phyloP scores from a whole-genome alignment of 53 echinoderm and acorn worm species.

The Crossaster papposus region DNA sequence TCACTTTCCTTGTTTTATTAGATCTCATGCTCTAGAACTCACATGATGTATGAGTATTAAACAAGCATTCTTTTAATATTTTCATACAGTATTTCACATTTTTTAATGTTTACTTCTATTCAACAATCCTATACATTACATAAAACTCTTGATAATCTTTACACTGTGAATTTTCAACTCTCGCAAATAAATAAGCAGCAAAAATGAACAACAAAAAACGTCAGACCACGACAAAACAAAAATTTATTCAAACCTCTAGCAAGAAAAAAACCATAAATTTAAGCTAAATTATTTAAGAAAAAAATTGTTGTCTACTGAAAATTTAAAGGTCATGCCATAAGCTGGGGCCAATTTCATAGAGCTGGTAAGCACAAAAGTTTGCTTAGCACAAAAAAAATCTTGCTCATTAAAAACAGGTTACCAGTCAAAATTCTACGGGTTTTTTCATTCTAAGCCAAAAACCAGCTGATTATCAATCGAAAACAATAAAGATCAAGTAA shows the following conservation, averaged over 20 bases:
- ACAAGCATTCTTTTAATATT: slow-evolving; percentile 12
- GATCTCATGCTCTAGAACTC: slow-evolving; percentile 28
- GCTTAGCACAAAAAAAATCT: too few relatives aligned
- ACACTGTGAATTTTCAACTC: background rate
- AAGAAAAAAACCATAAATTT: background rate
- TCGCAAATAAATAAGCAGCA: slow-evolving; percentile 8
- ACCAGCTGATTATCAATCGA: too few relatives aligned
- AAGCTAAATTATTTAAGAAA: background rate
- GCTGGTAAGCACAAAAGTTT: too few relatives aligned
- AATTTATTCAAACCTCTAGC: background rate
- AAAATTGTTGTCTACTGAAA: background rate
- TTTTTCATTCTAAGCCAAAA: too few relatives aligned
- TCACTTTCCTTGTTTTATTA: slow-evolving; percentile 41
- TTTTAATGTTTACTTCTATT: background rate
- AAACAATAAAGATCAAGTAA: too few relatives aligned
- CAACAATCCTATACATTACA: slow-evolving; percentile 16
- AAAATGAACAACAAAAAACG: background rate
- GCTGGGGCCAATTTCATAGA: too few relatives aligned
- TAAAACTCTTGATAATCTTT: background rate
- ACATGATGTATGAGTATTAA: slow-evolving; percentile 18
- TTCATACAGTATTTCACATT: slow-evolving; percentile 45
- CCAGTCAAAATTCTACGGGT: too few relatives aligned
- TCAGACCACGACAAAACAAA: background rate
- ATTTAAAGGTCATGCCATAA: background rate
- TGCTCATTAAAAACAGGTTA: too few relatives aligned